Evolutionary conservation across 2,113 vertebrate species (phyloP), one percentile per base, ranked within the genome.

Genomic region (Noturus placidus): DNA sequence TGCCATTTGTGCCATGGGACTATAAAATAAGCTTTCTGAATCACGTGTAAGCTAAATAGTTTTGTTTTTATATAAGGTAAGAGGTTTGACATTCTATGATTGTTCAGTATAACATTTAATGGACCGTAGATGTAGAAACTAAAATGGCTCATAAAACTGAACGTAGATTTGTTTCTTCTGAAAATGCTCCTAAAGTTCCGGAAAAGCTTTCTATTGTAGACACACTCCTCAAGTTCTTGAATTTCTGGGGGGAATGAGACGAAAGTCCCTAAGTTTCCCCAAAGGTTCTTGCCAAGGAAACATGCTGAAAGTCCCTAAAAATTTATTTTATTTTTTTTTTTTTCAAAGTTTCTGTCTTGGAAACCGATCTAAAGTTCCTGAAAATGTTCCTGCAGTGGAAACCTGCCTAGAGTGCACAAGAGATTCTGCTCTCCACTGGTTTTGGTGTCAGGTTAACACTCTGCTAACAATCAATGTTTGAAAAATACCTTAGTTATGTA

Each of bases 381-480:
- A 61, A 61, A 82, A 82, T 61, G 79, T 82, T 82, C 33, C 35
- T 82, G 50, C 27, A 54, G 42, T 77, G 74, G 42, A 52, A 76
- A 76, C 10, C 17, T 76, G 78, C 30, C 17, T 56, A 22, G 9
- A 81, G 30, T 79, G 13, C 30, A 57, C 13, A 4, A 81, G 19
- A 57, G 78, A 79, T 79, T 79, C 19, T 17, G 15, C 54, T 15
- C 27, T 27, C 2, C 63, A 5, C 27, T 11, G 59, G 4, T 67
- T 10, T 30, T 30, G n/a, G 27, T 30, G 27, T 14, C 10, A 30
- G 65, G 65, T 67, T 67, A 30, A 30, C 17, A 38, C 69, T 38
- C 19, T 8, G 30, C 33, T 1, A 50, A 50, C 46, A 50, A 72
- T 72, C 33, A 72, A 7, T 19, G 69, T 38, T 20, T 2, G 42